Base-by-base conservation (phyloP, 1,140 invertebrate genomes). In the Drosophila littoralis region DNA sequence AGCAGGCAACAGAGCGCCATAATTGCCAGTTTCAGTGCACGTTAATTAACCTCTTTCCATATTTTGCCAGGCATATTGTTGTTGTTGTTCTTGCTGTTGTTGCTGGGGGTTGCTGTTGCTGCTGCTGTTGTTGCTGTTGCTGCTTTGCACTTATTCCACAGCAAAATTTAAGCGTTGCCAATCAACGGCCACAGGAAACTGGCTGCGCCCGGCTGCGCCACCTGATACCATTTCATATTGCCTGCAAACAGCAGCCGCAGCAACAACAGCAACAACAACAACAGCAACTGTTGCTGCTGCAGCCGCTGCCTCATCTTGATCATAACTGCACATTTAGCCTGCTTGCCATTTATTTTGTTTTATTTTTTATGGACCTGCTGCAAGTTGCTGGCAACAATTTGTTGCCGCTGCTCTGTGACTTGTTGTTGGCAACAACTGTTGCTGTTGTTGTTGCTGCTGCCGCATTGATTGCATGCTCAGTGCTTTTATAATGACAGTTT, bases 11-110 rank as follows among this genome's bases (percentile, higher is more conserved):
- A 63, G 58, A 35, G 86, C 84, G 79, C 75, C 79, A 82, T 90
- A 90, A 90, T 90, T 90, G 86, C 85, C 75, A 79, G 86, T 90
- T 90, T 77, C 86, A 86, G 81, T 90, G 86, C 79, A 81, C 86
- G 86, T 90, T 90, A 90, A 90, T 90, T 90, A 90, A 90, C 85
- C 85, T 90, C 85, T 90, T 90, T 90, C 78, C 84, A 86, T 86
- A 81, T 79, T 86, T 75, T 66, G 68, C 75, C 70, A 67, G 58
- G 38, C 51, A 68, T 60, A 64, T 46, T 61, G 63, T 13, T 50
- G 59, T 28, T 61, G 17, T 12, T 48, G 55, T 13, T 63, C 42
- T 4, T 61, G 71, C n/a, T 45, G 52, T 7, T 22, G 50, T 3
- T 38, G 45, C 15, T 46, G 45, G 45, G 45, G 13, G 45, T 46